phyloP scores from a whole-genome alignment of 2,113 vertebrate genomes.

The Microtus ochrogaster region DNA sequence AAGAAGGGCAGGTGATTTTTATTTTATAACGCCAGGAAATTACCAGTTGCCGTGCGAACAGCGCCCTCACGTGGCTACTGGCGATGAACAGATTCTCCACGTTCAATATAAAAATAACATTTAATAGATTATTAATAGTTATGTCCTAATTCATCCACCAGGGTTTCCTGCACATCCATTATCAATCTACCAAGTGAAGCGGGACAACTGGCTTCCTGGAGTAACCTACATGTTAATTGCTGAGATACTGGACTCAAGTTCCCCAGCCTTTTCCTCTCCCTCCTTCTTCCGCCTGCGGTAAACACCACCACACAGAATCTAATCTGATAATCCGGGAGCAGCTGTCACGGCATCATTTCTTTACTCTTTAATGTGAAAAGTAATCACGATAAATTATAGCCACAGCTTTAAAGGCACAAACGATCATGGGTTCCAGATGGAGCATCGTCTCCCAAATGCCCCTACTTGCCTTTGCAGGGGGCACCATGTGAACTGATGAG shows the following conservation, averaged over 20 bases:
- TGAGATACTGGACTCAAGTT: constrained; percentile 50
- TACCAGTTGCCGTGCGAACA: constrained; percentile 94
- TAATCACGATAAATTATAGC: constrained; percentile 69
- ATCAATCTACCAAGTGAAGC: constrained; percentile 35
- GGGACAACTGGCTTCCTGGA: not conserved
- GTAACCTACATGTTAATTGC: not conserved
- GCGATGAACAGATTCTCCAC: constrained; percentile 70
- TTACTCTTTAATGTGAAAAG: constrained; percentile 70
- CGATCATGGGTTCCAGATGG: constrained; percentile 78
- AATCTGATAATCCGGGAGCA: constrained; percentile 65
- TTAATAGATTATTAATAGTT: constrained; percentile 87
- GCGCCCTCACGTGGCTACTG: constrained; percentile 95
- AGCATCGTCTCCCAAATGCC: constrained; percentile 69
- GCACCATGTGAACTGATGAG: constrained; percentile 65
- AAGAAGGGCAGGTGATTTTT: constrained; percentile 89
- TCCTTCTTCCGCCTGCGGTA: constrained; percentile 46
- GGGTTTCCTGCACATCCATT: constrained; percentile 71
- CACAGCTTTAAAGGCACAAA: constrained; percentile 70
- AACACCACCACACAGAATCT: constrained; percentile 55
- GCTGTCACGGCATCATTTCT: constrained; percentile 67
- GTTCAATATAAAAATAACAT: constrained; percentile 82
- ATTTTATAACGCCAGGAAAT: constrained; percentile 85
- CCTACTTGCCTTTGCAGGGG: constrained; percentile 68
- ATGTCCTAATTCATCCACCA: constrained; percentile 82
- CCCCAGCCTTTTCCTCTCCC: not conserved